Evolutionary conservation across 1,140 invertebrate genomes (phyloP).

Genomic region (Ooceraea biroi): DNA sequence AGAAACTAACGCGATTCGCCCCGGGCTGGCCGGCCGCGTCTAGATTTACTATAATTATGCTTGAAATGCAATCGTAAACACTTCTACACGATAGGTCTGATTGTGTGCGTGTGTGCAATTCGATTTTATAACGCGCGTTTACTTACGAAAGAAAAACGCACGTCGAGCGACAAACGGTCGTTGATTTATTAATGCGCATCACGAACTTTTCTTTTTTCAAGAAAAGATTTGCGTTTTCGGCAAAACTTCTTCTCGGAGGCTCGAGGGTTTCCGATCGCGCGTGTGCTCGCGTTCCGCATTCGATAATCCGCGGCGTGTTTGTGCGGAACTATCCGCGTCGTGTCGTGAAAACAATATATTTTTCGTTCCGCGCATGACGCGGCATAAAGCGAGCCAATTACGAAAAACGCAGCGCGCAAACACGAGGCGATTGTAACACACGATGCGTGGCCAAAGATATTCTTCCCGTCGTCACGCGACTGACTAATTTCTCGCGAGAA

Average conservation of each 20-base stretch:
- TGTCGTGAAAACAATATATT: constrained; percentile 68
- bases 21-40: constrained; percentile 70
- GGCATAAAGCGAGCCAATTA: constrained; percentile 71
- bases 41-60: constrained; percentile 76
- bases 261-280: constrained; percentile 40
- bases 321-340: constrained; percentile 65
- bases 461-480: constrained; percentile 25
- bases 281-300: constrained; percentile 45
- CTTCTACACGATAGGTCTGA: constrained; percentile 37
- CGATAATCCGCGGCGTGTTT: constrained; percentile 49
- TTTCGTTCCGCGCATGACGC: constrained; percentile 66
- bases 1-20: constrained; percentile 82
- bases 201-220: background rate
- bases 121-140: background rate
- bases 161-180: background rate
- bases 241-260: constrained; percentile 10
- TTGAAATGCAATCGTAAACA: constrained; percentile 74
- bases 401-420: constrained; percentile 55
- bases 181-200: constrained; percentile 41
- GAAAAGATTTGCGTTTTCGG: constrained; percentile 16
- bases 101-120: constrained; percentile 6
- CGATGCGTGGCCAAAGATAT: constrained; percentile 7
- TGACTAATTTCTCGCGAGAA: constrained; percentile 30
- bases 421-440: no score
- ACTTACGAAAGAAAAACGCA: background rate